Evolutionary conservation across 2,888 invertebrate genomes (phyloP).

Genomic region (Brachyptera risi): DNA sequence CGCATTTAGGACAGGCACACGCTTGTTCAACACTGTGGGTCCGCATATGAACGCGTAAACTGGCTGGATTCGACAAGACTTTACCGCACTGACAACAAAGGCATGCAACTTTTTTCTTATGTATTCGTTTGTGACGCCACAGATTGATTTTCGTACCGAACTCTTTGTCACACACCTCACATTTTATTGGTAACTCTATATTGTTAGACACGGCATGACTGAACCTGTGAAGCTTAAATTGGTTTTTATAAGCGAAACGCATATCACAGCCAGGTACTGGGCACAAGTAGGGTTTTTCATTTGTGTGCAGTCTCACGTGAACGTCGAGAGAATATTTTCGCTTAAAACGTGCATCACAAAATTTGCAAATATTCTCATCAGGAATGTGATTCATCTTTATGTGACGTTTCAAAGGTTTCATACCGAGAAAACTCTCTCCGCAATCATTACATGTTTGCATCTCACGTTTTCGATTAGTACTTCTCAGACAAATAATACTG

Average conservation of each 20-base stretch:
- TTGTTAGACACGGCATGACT: constrained; percentile 11
- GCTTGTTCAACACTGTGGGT: constrained; percentile 29
- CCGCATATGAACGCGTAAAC: constrained; percentile 29
- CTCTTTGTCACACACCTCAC: constrained; percentile 23
- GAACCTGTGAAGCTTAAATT: constrained; percentile 22
- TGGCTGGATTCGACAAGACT: constrained; percentile 29
- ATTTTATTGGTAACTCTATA: constrained; percentile 10
- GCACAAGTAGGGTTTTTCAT: constrained; percentile 27
- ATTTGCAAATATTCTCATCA: constrained; percentile 27
- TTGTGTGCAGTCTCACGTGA: constrained; percentile 27
- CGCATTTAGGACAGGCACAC: constrained; percentile 25
- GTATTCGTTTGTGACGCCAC: constrained; percentile 28
- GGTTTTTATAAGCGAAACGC: constrained; percentile 26
- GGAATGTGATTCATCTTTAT: constrained; percentile 23
- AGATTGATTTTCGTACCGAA: constrained; percentile 20
- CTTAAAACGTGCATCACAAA: constrained; percentile 27
- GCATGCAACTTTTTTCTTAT: constrained; percentile 11
- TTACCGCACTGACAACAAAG: constrained; percentile 30
- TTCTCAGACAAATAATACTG: not conserved
- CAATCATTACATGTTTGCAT: constrained; percentile 21
- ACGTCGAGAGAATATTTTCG: constrained; percentile 16
- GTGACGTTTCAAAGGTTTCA: constrained; percentile 23
- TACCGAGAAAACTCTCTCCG: constrained; percentile 23
- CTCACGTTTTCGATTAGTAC: constrained; percentile 12
- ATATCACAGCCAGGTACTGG: constrained; percentile 12